Conservation (phyloP, 2,113 vertebrate genomes). For the Struthio camelus region DNA sequence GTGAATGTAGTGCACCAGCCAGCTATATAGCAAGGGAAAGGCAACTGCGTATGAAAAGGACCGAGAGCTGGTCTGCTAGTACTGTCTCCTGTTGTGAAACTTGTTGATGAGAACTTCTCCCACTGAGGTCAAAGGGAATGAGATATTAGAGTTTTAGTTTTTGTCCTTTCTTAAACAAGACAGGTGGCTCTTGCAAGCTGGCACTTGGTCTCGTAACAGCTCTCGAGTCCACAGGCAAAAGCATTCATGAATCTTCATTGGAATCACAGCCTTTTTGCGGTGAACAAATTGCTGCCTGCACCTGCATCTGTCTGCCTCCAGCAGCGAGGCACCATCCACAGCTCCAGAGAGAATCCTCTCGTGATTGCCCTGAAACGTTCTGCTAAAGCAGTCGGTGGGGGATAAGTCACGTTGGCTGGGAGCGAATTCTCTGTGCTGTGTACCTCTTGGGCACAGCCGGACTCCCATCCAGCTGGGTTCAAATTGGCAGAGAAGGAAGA, state of each 20-base stretch:
- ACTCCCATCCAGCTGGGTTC: neutral
- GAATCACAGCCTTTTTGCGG: neutral
- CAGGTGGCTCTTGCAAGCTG: neutral
- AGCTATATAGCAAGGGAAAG: neutral
- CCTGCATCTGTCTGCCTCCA: neutral
- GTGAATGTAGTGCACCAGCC: neutral
- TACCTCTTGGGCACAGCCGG: neutral
- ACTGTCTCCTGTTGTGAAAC: neutral
- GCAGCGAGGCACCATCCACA: neutral
- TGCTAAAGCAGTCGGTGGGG: neutral
- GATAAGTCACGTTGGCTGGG: neutral
- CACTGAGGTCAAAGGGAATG: neutral
- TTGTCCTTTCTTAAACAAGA: neutral
- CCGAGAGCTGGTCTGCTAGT: neutral
- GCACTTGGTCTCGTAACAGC: neutral
- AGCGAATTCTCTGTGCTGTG: neutral
- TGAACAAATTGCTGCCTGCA: neutral
- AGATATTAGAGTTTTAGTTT: neutral
- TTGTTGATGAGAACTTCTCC: neutral
- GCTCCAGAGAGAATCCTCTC: neutral
- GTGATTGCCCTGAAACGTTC: neutral
- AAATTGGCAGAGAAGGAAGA: neutral
- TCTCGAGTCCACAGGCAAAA: neutral
- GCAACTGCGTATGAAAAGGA: neutral
- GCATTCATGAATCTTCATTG: neutral